Conservation (phyloP, 1,140 invertebrate species). For the Stratiolaelaps scimitus region DNA sequence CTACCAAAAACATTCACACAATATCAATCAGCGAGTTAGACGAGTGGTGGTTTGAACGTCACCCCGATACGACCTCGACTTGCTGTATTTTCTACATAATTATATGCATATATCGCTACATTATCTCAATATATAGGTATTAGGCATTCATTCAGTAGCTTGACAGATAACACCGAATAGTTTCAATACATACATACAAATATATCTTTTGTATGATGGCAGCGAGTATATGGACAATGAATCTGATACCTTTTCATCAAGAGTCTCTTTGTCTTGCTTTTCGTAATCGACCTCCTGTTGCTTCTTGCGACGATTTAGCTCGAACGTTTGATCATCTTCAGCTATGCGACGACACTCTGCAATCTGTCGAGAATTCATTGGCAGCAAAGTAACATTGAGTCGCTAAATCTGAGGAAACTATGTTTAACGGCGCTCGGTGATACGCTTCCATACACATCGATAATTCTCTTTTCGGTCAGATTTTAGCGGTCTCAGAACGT, state of each 20-base stretch:
- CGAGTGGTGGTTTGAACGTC: too few relatives aligned
- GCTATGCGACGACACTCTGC: neutral
- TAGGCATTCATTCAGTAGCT: too few relatives aligned
- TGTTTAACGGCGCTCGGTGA: neutral
- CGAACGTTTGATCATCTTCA: neutral
- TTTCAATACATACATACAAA: too few relatives aligned
- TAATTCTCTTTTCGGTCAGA: neutral
- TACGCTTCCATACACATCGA: neutral
- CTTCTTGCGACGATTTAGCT: neutral
- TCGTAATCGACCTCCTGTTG: neutral
- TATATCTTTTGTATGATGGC: too few relatives aligned
- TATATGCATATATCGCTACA: too few relatives aligned
- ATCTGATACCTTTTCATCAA: conserved; percentile 23
- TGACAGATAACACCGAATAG: too few relatives aligned
- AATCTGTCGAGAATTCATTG: neutral
- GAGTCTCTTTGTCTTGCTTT: conserved; percentile 6
- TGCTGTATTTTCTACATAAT: too few relatives aligned
- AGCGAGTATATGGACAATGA: too few relatives aligned
- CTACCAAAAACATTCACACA: too few relatives aligned
- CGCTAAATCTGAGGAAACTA: neutral
- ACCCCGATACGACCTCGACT: too few relatives aligned
- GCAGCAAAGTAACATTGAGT: neutral
- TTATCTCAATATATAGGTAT: too few relatives aligned
- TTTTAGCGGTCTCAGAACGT: neutral
- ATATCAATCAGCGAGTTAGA: too few relatives aligned